Base-by-base conservation (phyloP, 2,113 vertebrate species). In the Salminus brasiliensis region DNA sequence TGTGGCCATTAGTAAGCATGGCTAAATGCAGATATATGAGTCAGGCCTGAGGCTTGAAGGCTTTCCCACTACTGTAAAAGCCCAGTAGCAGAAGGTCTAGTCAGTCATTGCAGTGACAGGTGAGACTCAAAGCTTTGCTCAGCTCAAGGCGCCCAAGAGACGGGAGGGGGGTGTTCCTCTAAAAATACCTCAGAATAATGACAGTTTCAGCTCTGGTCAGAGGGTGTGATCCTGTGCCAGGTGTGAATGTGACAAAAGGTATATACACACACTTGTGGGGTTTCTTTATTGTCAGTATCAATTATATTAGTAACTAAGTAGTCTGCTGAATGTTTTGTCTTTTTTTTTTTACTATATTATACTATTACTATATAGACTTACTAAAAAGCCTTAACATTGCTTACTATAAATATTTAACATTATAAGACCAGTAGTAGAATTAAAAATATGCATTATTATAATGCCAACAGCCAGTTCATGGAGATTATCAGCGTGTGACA, bases 61-160 rank as follows among this genome's bases (percentile, higher is more conserved):
- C 67, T 67, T 74, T 45, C 65, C 73, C 53, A 13, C 47, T 72
- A 62, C 73, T 47, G 66, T 72, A 66, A 52, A 79, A 72, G 73
- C 23, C 32, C 69, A 43, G 71, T 41, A 76, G 78, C 85, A 87
- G 72, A 69, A 63, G 84, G 79, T 52, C 74, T 72, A 85, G 79
- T 87, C 85, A 86, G 47, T 88, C 81, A 88, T n/a, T 52, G 34
- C 39, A 45, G 72, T 76, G 74, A 85, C 87, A 88, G 87, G 85
- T 88, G 86, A 76, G 65, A 76, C 27, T 70, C 75, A 47, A 13
- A 60, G 55, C 39, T 67, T 52, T 23, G 59, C 62, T 74, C 57
- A 67, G 34, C 59, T 25, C 62, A 39, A 39, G 21, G 47, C 39
- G 49, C 39, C 63, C 21, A 11, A 27, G 52, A 32, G 47, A 11